Percentiles rank a stretch among this genome's conserved stretches.
Evolutionary conservation across 1,140 invertebrate genomes (phyloP).

Genomic region (Cydia pomonella): DNA sequence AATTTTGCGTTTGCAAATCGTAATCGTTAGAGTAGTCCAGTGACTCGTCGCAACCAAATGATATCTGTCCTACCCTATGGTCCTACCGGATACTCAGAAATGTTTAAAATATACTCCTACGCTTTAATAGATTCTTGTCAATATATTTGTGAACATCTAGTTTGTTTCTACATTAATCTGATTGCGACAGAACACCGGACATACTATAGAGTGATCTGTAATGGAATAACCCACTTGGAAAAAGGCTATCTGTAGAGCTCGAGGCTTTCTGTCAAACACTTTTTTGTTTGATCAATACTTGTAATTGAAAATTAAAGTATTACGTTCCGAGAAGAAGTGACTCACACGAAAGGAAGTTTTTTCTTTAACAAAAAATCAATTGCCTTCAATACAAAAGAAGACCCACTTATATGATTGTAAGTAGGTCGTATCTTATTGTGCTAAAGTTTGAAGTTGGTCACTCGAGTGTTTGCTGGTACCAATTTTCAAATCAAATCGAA

Average conservation of each 20-base stretch:
- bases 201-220: too few species aligned
- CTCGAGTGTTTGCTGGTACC: background rate
- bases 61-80: background rate
- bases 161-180: too few species aligned
- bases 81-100: too few species aligned
- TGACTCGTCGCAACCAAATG: background rate
- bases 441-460: background rate
- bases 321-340: background rate
- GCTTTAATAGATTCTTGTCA: too few species aligned
- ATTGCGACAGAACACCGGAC: too few species aligned
- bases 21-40: background rate
- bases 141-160: too few species aligned
- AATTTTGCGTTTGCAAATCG: background rate
- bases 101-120: too few species aligned
- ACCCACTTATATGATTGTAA: background rate
- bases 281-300: background rate
- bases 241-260: background rate
- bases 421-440: background rate
- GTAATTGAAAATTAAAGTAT: slow-evolving; percentile 8
- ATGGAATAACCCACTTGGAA: too few species aligned
- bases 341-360: background rate
- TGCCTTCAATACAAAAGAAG: background rate
- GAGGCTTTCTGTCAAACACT: background rate
- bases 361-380: background rate
- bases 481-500: too few species aligned